These are phyloP conservation scores for Tanypteryx hageni DNA, from an alignment of 2,888 invertebrate species.

Conservation along the genomic window DNA sequence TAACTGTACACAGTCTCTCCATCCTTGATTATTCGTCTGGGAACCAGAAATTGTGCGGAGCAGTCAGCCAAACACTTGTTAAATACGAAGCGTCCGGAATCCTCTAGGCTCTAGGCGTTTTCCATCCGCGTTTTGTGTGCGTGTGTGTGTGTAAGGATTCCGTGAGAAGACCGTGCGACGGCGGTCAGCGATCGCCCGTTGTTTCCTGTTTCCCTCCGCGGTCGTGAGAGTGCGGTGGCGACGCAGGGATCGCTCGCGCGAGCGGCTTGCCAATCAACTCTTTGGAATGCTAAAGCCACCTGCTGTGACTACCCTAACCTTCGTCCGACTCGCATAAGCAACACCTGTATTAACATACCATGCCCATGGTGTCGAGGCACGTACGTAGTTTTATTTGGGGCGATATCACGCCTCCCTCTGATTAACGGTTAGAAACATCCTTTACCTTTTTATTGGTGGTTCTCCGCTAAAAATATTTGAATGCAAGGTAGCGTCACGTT, in stretches of 20 bases:
- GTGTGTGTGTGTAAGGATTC: background rate
- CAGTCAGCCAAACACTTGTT: constrained; percentile 39
- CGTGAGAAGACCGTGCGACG: constrained; percentile 13
- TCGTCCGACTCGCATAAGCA: constrained; percentile 14
- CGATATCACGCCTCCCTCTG: background rate
- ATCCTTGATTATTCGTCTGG: constrained; percentile 21
- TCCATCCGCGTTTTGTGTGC: background rate
- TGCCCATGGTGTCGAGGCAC: background rate
- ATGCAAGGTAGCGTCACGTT: background rate
- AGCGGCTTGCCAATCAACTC: constrained; percentile 32
- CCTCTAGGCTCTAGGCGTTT: constrained; percentile 27
- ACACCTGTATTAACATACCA: background rate
- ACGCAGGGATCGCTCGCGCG: constrained; percentile 9
- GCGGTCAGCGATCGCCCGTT: background rate
- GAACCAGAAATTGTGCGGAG: constrained; percentile 21
- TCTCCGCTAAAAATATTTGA: constrained; percentile 12
- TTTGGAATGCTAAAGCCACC: constrained; percentile 23
- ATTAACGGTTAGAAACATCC: background rate
- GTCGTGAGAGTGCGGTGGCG: constrained; percentile 40
- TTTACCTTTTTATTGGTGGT: background rate
- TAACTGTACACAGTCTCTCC: constrained; percentile 28
- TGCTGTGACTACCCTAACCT: background rate
- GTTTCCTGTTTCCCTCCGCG: background rate
- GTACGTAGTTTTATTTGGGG: background rate
- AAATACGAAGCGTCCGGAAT: constrained; percentile 16